Evolutionary conservation across 1,140 invertebrate species (phyloP), one percentile per base, ranked within the genome.

Genomic region (Drosophila triauraria): DNA sequence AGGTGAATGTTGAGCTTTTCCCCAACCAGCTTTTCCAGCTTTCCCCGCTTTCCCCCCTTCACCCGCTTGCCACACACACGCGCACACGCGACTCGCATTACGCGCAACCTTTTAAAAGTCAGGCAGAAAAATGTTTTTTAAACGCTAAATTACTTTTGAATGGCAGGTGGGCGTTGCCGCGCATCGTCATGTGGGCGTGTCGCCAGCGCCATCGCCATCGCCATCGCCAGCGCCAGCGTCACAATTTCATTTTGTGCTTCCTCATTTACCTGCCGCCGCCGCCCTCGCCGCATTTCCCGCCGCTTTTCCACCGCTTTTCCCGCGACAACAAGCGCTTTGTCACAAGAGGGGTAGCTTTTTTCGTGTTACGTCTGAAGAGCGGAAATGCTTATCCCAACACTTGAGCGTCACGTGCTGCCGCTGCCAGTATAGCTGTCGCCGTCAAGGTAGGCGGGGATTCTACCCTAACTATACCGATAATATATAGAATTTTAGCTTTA

Each of bases 131-230:
- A 88, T 88, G 84, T 90, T 88, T 88, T 88, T 90, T 84, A 88
- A 88, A 90, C 84, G 85, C 78, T 90, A 88, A 88, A 88, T 88
- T 88, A 88, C 84, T 88, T 88, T 88, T 90, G 84, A 88, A 90
- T 90, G 78, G 84, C 84, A 81, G 84, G 51, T 78, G 82, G 75
- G 70, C 56, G 75, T 53, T 27, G 17, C 50, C 40, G 30, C 42
- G 54, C 57, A 42, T 69, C 50, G 57, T 70, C 58, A 78, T 74
- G 48, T 53, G 54, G 80, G 72, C 84, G 84, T 88, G 72, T 57
- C 71, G 72, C 44, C 0, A 51, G 30, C 51, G 83, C 25, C 71
- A 80, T 81, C 72, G 80, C 78, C 84, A 87, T 57, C 71, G 72
- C 44, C 0, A 51, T 57, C 71, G 72, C 44, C 0, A 51, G 30